Percentiles rank a stretch among this genome's conserved stretches.
phyloP scores from a whole-genome alignment of 2,888 invertebrate genomes.

The Eretmocerus hayati region DNA sequence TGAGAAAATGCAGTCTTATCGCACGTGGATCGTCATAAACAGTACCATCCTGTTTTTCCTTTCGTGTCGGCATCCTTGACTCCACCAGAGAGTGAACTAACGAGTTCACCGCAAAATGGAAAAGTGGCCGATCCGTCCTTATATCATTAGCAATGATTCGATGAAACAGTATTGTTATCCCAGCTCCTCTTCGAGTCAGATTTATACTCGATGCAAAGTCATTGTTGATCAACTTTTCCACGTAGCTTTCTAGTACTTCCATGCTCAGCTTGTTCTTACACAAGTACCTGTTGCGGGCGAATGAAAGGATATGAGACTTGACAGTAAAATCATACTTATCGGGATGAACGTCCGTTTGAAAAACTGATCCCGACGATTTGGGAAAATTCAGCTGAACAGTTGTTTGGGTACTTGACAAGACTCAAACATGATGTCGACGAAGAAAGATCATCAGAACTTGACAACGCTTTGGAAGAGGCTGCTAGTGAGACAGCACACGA shows the following conservation, averaged over 20 bases:
- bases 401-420: no score
- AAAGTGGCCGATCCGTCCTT: constrained; percentile 50
- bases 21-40: constrained; percentile 30
- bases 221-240: constrained; percentile 47
- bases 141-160: constrained; percentile 64
- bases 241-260: constrained; percentile 37
- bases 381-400: no score
- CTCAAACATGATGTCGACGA: no score
- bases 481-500: no score
- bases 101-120: constrained; percentile 31
- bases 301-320: no score
- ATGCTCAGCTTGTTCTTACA: constrained; percentile 28
- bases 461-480: no score
- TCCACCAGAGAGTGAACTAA: constrained; percentile 29
- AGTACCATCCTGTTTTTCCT: background rate
- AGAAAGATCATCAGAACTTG: no score
- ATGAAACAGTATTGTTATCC: constrained; percentile 70
- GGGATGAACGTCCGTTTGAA: no score
- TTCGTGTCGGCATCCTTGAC: background rate
- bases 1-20: constrained; percentile 51
- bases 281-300: constrained; percentile 26
- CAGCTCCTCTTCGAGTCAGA: constrained; percentile 70
- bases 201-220: constrained; percentile 48
- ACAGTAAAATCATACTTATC: no score
- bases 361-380: no score